Percentiles rank a stretch among this genome's conserved stretches.
These are phyloP conservation scores for Sarcophilus harrisii DNA, from an alignment of 2,797 vertebrate genomes.

Conservation along the genomic window DNA sequence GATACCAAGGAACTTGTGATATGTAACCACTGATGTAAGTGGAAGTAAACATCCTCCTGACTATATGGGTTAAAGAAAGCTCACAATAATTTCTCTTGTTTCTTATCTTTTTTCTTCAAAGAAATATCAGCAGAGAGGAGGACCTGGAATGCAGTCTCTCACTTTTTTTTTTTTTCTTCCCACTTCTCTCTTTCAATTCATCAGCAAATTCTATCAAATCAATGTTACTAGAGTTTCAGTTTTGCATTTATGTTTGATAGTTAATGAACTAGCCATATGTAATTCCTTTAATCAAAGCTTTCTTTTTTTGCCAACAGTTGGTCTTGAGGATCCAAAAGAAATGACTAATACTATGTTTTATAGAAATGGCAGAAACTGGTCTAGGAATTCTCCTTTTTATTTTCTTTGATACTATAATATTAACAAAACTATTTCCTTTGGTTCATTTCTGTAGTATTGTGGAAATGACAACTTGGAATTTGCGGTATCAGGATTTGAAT, in stretches of 20 bases:
- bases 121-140: constrained; percentile 52
- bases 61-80: constrained; percentile 66
- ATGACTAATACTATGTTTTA: constrained; percentile 32
- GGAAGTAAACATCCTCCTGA: constrained; percentile 78
- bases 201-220: neutral
- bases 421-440: neutral
- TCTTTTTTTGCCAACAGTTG: constrained; percentile 47
- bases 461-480: neutral
- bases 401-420: neutral
- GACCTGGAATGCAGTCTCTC: constrained; percentile 24
- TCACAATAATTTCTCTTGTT: constrained; percentile 77
- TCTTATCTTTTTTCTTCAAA: constrained; percentile 74
- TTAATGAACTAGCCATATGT: constrained; percentile 36
- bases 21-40: constrained; percentile 69
- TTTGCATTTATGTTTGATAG: constrained; percentile 39
- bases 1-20: constrained; percentile 76
- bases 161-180: constrained; percentile 1
- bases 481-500: neutral
- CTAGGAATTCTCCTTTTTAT: constrained; percentile 4
- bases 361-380: neutral
- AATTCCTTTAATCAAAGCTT: constrained; percentile 65
- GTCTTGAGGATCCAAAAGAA: constrained; percentile 40
- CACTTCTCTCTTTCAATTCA: neutral
- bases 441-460: neutral
- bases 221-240: constrained; percentile 22